Base-by-base conservation (phyloP, 1,140 invertebrate genomes). In the Drosophila lacertosa region DNA sequence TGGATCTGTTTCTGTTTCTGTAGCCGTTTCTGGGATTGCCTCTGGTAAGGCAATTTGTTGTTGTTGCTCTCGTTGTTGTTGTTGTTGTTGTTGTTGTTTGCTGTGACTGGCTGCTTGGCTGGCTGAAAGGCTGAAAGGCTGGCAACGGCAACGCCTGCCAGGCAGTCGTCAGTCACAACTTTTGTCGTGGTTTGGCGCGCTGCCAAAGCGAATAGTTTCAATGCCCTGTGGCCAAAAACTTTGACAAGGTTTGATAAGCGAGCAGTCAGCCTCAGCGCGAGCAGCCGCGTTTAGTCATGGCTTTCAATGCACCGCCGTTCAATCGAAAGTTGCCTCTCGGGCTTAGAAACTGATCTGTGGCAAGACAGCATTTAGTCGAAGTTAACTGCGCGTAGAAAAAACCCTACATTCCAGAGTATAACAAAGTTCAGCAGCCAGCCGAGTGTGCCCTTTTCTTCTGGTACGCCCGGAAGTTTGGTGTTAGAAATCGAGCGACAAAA, bases 131-230 rank as follows among this genome's bases (percentile, higher is more conserved):
- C 51, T 24, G 15, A 16, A 4, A 1, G 32, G 48, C 51, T 16
- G 45, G 51, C 60, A 70, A 44, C 24, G 42, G 59, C 67, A 71
- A 71, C 54, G 58, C 53, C 66, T 64, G 71, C 66, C 66, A 70
- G 58, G 58, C 76, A 84, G 64, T 80, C 76, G 69, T 77, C 77
- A 84, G 76, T 77, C 81, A 79, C 57, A 84, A 84, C 81, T 84
- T 84, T 84, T 86, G 82, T 86, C 72, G 81, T 79, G 81, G 81
- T 74, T 75, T 86, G 81, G 81, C 81, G 65, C 48, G 57, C 58
- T 77, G 82, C 81, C 82, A 86, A 86, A 81, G 67, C 77, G 69
- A 59, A 72, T 59, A 53, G 63, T 66, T 66, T 29, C 26, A n/a
- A 29, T 53, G 33, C 54, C 54, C 54, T 59, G 54, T 59, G 32